Evolutionary conservation across 1,140 invertebrate genomes (phyloP).

Genomic region (Leucophenga varia): DNA sequence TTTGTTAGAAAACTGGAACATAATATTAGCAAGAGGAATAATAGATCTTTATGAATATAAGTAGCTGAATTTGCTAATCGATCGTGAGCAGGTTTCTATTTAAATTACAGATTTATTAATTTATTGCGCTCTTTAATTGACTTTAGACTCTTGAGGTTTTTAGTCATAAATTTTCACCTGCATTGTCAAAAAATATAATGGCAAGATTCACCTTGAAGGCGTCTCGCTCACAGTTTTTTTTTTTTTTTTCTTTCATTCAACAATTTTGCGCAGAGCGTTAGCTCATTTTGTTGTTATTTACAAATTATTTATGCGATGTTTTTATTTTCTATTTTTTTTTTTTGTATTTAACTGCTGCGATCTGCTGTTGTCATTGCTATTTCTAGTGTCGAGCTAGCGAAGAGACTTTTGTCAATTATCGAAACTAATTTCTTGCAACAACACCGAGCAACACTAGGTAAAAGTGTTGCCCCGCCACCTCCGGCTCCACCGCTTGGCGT

Average conservation of each 20-base stretch:
- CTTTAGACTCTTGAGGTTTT: conserved; percentile 13
- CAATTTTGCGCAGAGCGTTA: conserved; percentile 11
- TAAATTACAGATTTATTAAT: conserved; percentile 22
- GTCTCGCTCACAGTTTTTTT: conserved; percentile 19
- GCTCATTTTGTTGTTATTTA: conserved; percentile 12
- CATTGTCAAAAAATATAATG: conserved; percentile 34
- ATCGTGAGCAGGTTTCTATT: conserved; percentile 18
- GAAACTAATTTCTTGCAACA: conserved; percentile 12
- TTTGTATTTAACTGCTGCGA: too few relatives aligned
- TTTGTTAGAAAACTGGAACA: too few relatives aligned
- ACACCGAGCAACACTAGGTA: conserved; percentile 3
- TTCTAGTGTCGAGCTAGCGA: conserved; percentile 8
- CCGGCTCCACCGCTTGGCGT: too few relatives aligned
- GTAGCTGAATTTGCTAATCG: too few relatives aligned
- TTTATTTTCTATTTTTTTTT: conserved; percentile 15
- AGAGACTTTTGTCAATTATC: conserved; percentile 22
- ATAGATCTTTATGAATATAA: too few relatives aligned
- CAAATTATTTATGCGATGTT: conserved; percentile 20
- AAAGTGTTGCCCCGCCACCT: background rate
- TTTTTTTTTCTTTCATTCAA: too few relatives aligned
- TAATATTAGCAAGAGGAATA: too few relatives aligned
- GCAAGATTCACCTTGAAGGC: conserved; percentile 40
- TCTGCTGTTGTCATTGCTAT: conserved; percentile 28
- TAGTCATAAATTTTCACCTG: conserved; percentile 39
- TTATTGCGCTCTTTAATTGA: conserved; percentile 16